Evolutionary conservation across 30 jellyfish, hydroid and myxozoan genomes (phyloP).

Genomic region (Rhopilema esculentum): DNA sequence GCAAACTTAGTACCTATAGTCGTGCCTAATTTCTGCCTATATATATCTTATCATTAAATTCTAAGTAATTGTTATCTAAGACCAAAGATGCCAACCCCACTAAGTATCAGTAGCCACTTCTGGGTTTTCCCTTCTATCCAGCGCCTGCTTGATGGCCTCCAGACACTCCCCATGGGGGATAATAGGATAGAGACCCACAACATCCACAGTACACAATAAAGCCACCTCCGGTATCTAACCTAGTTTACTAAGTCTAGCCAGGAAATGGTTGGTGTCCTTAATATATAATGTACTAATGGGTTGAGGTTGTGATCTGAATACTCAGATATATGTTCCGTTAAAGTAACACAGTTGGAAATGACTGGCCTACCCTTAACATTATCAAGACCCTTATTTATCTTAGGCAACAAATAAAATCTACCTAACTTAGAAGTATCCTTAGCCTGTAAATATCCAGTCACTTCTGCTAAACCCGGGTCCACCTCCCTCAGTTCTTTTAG

Average conservation of each 20-base stretch:
- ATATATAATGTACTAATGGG: conserved; percentile 22
- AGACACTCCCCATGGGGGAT: conserved; percentile 33
- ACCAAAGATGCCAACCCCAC: conserved; percentile 38
- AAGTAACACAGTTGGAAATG: conserved; percentile 38
- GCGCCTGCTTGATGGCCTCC: conserved; percentile 18
- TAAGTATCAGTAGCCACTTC: conserved; percentile 32
- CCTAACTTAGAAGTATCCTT: not conserved
- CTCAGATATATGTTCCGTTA: conserved; percentile 31
- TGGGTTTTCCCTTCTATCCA: conserved; percentile 6
- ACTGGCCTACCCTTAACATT: conserved; percentile 41
- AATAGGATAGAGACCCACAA: conserved; percentile 8
- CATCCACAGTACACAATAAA: conserved; percentile 17
- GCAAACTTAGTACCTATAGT: too few relatives aligned
- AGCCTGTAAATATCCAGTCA: conserved; percentile 2
- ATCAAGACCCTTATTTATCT: conserved; percentile 47
- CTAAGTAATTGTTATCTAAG: conserved; percentile 6
- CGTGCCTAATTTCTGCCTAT: too few relatives aligned
- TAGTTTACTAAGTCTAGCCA: conserved; percentile 9
- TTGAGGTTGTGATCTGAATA: conserved; percentile 30
- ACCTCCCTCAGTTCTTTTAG: conserved; percentile 19
- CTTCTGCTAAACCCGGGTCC: conserved; percentile 15
- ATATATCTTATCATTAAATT: too few relatives aligned
- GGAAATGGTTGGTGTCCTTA: conserved; percentile 26
- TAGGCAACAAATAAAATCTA: too few relatives aligned
- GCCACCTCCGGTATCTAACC: conserved; percentile 41